These are phyloP conservation scores for Vollenhovia emeryi DNA, from an alignment of 1,140 invertebrate species.

Conservation along the genomic window DNA sequence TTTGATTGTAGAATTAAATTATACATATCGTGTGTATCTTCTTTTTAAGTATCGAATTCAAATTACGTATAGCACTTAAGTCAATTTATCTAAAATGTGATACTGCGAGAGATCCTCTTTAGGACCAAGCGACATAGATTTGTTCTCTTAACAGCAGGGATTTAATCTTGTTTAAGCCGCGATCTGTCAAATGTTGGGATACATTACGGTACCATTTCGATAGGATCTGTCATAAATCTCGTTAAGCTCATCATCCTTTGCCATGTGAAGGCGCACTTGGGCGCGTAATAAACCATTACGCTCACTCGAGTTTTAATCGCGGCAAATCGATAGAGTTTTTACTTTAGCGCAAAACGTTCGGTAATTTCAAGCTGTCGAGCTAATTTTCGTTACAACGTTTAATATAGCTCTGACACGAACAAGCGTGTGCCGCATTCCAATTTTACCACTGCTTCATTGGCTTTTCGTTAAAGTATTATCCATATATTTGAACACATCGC, in stretches of 20 bases:
- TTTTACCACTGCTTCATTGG: conserved; percentile 17
- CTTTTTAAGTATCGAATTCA: neutral
- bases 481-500: conserved; percentile 22
- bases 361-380: neutral
- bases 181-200: conserved; percentile 59
- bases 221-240: conserved; percentile 64
- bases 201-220: conserved; percentile 57
- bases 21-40: neutral
- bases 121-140: neutral
- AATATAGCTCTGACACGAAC: conserved; percentile 11
- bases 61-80: neutral
- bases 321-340: conserved; percentile 41
- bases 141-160: conserved; percentile 1
- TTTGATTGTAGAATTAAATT: neutral
- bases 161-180: conserved; percentile 33
- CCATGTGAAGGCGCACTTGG: conserved; percentile 9
- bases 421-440: neutral
- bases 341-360: neutral
- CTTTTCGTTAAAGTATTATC: conserved; percentile 39
- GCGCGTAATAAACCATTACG: conserved; percentile 10
- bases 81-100: neutral
- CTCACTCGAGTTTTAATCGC: conserved; percentile 55
- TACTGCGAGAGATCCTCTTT: neutral
- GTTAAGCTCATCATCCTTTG: conserved; percentile 51
- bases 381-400: conserved; percentile 57